Base-by-base conservation (phyloP, 2,113 vertebrate species). In the Cepphus grylle region DNA sequence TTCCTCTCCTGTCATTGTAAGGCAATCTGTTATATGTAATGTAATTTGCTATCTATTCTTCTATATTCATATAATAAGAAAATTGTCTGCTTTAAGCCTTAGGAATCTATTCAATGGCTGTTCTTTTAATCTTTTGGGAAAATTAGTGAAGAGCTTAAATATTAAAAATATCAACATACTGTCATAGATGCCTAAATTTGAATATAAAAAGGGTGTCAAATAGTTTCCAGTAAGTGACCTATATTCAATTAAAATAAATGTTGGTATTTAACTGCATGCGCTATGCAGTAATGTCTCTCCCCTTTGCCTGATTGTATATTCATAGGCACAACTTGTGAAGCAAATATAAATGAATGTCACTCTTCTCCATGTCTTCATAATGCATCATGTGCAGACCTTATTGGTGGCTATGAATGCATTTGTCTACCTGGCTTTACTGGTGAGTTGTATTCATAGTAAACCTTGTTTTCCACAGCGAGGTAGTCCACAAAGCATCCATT, bases 271-370 rank as follows among this genome's bases (percentile, higher is more conserved):
- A 81, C 81, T 88, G 74, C 47, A 86, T 32, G 10, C 83, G 58
- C 8, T 88, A 25, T 52, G 62, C 19, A 63, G 21, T 88, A 88
- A 66, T 42, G 80, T 34, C 26, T 76, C 42, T 69, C 12, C 16
- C 26, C 16, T 47, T 61, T 91, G 7, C 15, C 36, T 77, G 34
- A 32, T 27, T 74, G 5, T 88, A 1, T 66, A 29, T 78, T 88
- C 80, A 62, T 91, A 98, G 98, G 98, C 18, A 58, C 82, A 79
- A 92, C 96, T 87, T 99, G 98, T 98, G 98, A 99, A 97, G 97
- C 98, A 95, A 97, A 98, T 89, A 92, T 98, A 90, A 97, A 99
- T 55, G 98, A 98, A 91, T 98, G 98, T 86, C 86, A 95, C 12
- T 98, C 97, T n/a, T 98, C 96, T 38, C 98, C 98, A 15, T 99